phyloP scores from a whole-genome alignment of 2,888 invertebrate genomes.

The Tolmerus cingulatus region DNA sequence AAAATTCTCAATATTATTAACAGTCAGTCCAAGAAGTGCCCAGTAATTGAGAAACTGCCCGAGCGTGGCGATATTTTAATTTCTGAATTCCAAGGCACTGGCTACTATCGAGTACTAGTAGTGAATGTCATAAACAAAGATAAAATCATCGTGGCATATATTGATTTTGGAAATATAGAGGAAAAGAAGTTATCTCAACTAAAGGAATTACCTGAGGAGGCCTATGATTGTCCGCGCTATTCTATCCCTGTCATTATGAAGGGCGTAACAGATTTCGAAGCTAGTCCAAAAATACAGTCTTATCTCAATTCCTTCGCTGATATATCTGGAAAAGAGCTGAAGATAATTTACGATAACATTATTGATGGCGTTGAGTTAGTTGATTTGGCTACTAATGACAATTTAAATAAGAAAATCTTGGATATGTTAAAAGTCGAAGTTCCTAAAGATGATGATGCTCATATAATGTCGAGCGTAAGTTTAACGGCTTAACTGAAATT shows the following conservation, averaged over 20 bases:
- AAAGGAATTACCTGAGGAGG: constrained; percentile 53
- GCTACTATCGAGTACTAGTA: constrained; percentile 56
- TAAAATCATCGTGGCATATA: constrained; percentile 55
- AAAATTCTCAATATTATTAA: constrained; percentile 16
- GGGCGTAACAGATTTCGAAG: constrained; percentile 54
- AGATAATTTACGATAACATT: constrained; percentile 52
- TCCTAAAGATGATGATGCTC: constrained; percentile 50
- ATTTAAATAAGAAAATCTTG: constrained; percentile 55
- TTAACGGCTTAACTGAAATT: not conserved
- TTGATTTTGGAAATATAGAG: constrained; percentile 60
- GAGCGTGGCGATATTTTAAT: constrained; percentile 56
- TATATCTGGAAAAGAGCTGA: constrained; percentile 51
- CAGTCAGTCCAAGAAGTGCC: constrained; percentile 49
- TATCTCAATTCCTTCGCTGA: constrained; percentile 54
- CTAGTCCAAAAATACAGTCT: constrained; percentile 54
- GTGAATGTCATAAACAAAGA: constrained; percentile 53
- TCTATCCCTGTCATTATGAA: constrained; percentile 56
- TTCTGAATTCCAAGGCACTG: constrained; percentile 52
- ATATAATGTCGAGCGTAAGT: constrained; percentile 54
- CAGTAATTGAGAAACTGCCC: constrained; percentile 52
- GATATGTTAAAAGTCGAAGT: constrained; percentile 52
- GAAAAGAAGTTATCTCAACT: constrained; percentile 53
- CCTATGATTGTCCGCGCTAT: constrained; percentile 53
- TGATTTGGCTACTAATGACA: constrained; percentile 53
- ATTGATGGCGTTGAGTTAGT: constrained; percentile 52